Conservation (phyloP, 2,888 invertebrate species). For the Ochropleura leucogaster region DNA sequence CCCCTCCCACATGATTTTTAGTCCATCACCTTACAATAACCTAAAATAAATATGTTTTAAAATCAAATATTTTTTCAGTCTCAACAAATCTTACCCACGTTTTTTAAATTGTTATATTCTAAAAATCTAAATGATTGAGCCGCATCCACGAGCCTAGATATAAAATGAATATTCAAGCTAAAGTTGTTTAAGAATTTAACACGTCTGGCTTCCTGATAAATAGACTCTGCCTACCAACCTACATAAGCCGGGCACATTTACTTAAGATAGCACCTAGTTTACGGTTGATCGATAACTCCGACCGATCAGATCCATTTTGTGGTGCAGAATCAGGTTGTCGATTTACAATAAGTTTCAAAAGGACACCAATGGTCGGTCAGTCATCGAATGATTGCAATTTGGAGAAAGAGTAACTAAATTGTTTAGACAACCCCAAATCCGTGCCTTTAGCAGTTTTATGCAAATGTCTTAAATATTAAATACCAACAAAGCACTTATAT, state of each 20-base stretch:
- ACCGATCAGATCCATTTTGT: neutral
- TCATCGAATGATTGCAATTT: neutral
- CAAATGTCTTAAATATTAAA: neutral
- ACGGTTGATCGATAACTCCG: neutral
- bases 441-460: neutral
- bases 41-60: slow-evolving; percentile 16
- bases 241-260: neutral
- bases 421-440: neutral
- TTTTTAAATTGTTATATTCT: slow-evolving; percentile 8
- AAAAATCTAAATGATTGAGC: neutral
- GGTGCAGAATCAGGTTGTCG: neutral
- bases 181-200: neutral
- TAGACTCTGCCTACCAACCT: neutral
- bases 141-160: neutral
- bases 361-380: neutral
- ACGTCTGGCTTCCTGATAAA: neutral
- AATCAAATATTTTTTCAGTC: slow-evolving; percentile 33
- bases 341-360: neutral
- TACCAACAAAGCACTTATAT: neutral
- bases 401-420: neutral
- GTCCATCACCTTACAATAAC: neutral
- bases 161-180: neutral
- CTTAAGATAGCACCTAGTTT: neutral
- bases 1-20: neutral
- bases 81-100: slow-evolving; percentile 25